Conservation (phyloP, 2,888 invertebrate genomes). For the Peribatodes rhomboidaria region DNA sequence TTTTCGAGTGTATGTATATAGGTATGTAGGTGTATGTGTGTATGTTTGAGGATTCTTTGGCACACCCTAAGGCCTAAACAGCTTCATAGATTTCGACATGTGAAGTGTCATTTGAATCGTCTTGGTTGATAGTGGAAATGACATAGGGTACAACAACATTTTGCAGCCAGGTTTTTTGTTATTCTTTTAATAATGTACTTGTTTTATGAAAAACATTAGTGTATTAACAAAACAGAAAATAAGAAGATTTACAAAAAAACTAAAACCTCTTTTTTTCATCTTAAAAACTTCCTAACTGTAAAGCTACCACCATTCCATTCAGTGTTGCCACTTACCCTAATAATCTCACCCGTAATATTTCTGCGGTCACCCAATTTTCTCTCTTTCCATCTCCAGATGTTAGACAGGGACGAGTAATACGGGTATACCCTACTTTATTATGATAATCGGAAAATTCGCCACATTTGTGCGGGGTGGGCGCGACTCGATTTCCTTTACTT, state of each 20-base stretch:
- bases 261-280: not conserved
- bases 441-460: constrained; percentile 79
- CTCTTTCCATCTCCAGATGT: constrained; percentile 17
- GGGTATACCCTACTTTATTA: constrained; percentile 71
- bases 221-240: not conserved
- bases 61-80: no score
- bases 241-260: not conserved
- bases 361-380: constrained; percentile 36
- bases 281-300: constrained; percentile 20
- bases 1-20: no score
- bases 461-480: constrained; percentile 64
- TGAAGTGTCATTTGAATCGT: no score
- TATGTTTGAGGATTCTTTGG: no score
- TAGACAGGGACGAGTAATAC: constrained; percentile 53
- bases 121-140: no score
- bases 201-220: no score
- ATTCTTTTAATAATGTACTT: no score
- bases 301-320: constrained; percentile 34
- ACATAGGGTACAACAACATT: no score
- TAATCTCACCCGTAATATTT: constrained; percentile 38
- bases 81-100: no score
- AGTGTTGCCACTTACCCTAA: constrained; percentile 41
- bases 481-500: constrained; percentile 63
- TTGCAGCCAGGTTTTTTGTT: no score
- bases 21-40: no score